phyloP scores from a whole-genome alignment of 2,113 vertebrate species.

The Tachycineta bicolor region DNA sequence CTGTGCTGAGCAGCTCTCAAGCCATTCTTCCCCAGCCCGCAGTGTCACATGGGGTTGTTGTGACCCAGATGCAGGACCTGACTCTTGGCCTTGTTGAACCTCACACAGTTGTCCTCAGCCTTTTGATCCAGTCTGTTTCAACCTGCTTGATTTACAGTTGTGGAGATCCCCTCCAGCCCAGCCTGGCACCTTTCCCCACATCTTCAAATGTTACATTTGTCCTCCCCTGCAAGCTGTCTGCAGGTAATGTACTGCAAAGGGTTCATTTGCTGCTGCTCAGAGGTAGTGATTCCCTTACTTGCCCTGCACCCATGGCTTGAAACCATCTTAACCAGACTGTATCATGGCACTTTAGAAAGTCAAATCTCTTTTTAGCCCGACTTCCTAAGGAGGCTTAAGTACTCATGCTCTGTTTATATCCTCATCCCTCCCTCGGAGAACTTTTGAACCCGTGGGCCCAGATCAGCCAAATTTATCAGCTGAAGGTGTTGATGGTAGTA shows the following conservation, averaged over 20 bases:
- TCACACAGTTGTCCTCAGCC: not conserved
- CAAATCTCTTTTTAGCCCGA: conserved; percentile 28
- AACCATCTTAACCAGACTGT: not conserved
- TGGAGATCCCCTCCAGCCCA: not conserved
- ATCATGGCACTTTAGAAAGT: conserved; percentile 51
- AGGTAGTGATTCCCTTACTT: not conserved
- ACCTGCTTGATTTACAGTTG: not conserved
- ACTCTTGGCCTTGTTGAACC: not conserved
- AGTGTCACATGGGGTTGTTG: not conserved
- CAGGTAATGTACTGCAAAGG: not conserved
- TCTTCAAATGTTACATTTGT: not conserved
- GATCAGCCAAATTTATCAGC: not conserved
- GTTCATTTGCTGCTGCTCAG: not conserved
- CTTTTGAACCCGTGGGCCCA: conserved; percentile 33
- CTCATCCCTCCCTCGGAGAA: not conserved
- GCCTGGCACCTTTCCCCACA: not conserved
- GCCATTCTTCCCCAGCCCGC: not conserved
- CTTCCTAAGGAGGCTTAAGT: conserved; percentile 58
- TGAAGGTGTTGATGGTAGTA: not conserved
- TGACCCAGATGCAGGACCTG: not conserved
- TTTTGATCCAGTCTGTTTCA: not conserved
- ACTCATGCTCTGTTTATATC: conserved; percentile 51
- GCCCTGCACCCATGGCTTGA: not conserved
- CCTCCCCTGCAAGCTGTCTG: not conserved
- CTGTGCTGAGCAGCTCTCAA: not conserved